Percentiles rank a stretch among this genome's conserved stretches.
phyloP scores from a whole-genome alignment of 1,140 invertebrate genomes.

The Drosophila bocqueti region DNA sequence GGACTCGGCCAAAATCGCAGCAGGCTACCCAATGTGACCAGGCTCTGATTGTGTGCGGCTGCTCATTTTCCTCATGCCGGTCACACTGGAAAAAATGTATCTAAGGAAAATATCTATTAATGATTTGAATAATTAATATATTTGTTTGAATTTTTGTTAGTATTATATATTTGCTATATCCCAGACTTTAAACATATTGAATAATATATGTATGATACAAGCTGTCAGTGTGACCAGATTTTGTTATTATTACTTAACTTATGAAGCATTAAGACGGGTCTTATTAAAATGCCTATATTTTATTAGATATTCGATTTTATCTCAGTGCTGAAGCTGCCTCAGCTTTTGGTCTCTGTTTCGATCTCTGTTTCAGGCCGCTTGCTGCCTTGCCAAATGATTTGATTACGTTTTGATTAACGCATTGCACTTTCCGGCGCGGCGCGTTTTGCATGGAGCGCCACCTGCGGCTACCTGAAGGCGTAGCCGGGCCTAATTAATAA shows the following conservation, averaged over 20 bases:
- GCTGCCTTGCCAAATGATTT: conserved; percentile 77
- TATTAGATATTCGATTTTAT: neutral
- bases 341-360: conserved; percentile 26
- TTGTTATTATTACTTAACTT: neutral
- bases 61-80: conserved; percentile 32
- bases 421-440: conserved; percentile 73
- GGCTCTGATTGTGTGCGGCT: conserved; percentile 58
- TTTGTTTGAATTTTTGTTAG: neutral
- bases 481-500: conserved; percentile 84
- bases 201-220: neutral
- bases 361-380: conserved; percentile 25
- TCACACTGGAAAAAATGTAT: conserved; percentile 13
- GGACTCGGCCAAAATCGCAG: conserved; percentile 71
- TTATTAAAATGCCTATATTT: no score
- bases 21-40: conserved; percentile 74
- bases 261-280: no score
- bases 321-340: neutral
- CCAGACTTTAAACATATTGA: neutral
- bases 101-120: neutral
- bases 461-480: conserved; percentile 79
- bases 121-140: neutral
- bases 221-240: neutral
- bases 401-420: conserved; percentile 83
- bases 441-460: conserved; percentile 76
- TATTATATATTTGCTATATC: no score